Conservation (phyloP, 1,140 invertebrate species). For the Drosophila athabasca region DNA sequence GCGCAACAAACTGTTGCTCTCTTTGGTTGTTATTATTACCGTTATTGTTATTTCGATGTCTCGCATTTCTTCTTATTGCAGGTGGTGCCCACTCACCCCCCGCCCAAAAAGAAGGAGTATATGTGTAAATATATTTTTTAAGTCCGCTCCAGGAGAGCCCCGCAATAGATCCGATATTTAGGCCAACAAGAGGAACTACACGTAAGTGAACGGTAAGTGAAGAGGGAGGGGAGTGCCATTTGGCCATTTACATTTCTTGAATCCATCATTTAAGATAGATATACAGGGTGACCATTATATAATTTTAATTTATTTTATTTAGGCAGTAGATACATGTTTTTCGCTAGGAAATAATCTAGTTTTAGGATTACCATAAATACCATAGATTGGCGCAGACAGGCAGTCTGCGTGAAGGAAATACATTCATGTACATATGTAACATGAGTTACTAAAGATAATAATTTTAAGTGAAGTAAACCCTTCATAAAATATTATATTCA, state of each 20-base stretch:
- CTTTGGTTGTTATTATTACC: slow-evolving; percentile 53
- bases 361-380: too few species aligned
- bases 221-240: too few species aligned
- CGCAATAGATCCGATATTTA: slow-evolving; percentile 16
- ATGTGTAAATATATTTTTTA: slow-evolving; percentile 39
- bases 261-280: slow-evolving; percentile 17
- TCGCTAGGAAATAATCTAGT: too few species aligned
- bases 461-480: too few species aligned
- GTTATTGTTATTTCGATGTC: slow-evolving; percentile 46
- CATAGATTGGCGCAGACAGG: too few species aligned
- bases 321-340: too few species aligned
- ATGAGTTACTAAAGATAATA: too few species aligned
- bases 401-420: too few species aligned
- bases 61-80: slow-evolving; percentile 53
- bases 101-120: slow-evolving; percentile 27
- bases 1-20: slow-evolving; percentile 78
- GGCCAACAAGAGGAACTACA: slow-evolving; percentile 31
- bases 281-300: slow-evolving; percentile 31
- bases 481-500: too few species aligned
- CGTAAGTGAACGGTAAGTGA: slow-evolving; percentile 34
- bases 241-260: background rate
- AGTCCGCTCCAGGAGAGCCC: slow-evolving; percentile 52
- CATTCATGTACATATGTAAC: too few species aligned
- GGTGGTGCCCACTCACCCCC: slow-evolving; percentile 32
- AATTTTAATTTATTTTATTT: background rate